Evolutionary conservation across 2,113 vertebrate genomes (phyloP), one percentile per base, ranked within the genome.

Genomic region (Alligator sinensis): DNA sequence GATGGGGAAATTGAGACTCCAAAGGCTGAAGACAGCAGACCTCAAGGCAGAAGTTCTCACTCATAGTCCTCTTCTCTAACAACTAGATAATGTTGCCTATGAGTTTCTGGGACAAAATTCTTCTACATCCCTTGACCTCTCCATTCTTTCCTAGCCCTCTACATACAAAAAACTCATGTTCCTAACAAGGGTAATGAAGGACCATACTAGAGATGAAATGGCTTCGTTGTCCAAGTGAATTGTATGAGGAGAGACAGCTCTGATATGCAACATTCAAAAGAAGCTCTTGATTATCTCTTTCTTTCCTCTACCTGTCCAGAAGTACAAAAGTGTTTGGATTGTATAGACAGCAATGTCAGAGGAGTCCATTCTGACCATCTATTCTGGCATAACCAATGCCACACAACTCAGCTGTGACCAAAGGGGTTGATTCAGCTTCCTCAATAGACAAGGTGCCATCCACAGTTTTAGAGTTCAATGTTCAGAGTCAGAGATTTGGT

Each of bases 371-470:
- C 19, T 94, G 86, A 94, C 91, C 87, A 94, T 55, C 60, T 61
- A 47, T 47, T 47, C 47, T 47, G 47, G 82, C 61, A 92, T 79
- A 94, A 93, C 54, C 74, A 79, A 91, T 74, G 82, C 68, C 90
- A 89, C 11, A 34, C 66, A 82, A 88, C 82, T 91, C 63, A 24
- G 60, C 28, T 86, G 47, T 47, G 47, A 47, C 47, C 47, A 47
- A 47, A 47, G 47, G 47, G 47, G 47, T 47, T 47, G 47, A 47
- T 47, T 47, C 47, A 47, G 47, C 7, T 3, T 47, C 47, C 47
- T 47, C 47, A 47, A 47, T 13, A 64, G 63, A 27, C 18, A 72
- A 38, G 21, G 18, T 38, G 80, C 60, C 63, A 58, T 72, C 91
- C 92, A 89, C 66, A 88, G 8, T 64, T 27, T 64, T 21, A 55